Base-by-base conservation (phyloP, 2,888 invertebrate genomes). In the Dasypolia templi region DNA sequence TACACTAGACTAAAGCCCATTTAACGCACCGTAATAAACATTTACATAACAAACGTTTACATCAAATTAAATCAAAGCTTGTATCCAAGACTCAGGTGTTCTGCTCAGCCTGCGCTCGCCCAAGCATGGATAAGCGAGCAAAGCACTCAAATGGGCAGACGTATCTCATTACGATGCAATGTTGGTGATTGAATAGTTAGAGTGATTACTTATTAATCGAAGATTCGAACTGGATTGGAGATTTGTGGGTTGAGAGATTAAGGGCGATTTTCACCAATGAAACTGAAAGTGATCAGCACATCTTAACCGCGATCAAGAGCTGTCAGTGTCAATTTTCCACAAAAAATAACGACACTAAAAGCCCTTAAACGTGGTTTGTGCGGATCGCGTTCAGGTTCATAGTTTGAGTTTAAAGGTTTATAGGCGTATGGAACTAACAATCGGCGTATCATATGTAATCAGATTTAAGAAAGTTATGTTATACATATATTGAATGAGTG, bases 121-220 rank as follows among this genome's bases (percentile, higher is more conserved):
- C 58, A 17, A 79, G 68, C 81, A 49, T 69, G 35, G 12, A n/a
- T 83, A 55, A 55, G 56, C 78, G 87, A 84, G 89, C 91, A 91
- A 92, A 91, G 90, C 84, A 67, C 70, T 72, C 79, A 75, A 86
- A 83, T 86, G 84, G 84, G 67, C 74, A 81, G 76, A 77, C 81
- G 80, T 86, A 87, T 85, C 77, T 75, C 75, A 85, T 88, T 89
- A 84, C 83, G 81, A 87, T 86, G 87, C 88, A 88, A 90, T 90
- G 88, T 87, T 81, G 81, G 84, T 87, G 87, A 89, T 88, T 84
- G 84, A 74, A 77, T 86, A 87, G 86, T 84, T 81, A 71, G 69
- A 81, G 85, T 85, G 86, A 85, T 83, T 72, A 81, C 72, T 72
- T 79, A 59, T 72, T 76, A 77, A 83, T 77, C 64, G 76, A 78